phyloP scores from a whole-genome alignment of 2,888 invertebrate species.

The Papilio gigon region DNA sequence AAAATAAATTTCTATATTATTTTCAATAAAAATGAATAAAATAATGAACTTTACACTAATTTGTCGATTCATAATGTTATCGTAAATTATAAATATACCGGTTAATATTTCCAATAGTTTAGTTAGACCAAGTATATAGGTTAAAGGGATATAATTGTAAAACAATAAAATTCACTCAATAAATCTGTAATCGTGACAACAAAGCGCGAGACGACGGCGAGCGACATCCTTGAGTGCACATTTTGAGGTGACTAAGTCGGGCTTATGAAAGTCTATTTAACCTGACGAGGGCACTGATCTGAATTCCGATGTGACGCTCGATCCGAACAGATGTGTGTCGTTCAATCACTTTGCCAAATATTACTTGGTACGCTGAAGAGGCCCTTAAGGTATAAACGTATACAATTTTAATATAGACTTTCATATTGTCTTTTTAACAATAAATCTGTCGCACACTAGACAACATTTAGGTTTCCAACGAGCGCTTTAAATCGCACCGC shows the following conservation, averaged over 20 bases:
- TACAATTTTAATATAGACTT: too few relatives aligned
- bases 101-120: too few relatives aligned
- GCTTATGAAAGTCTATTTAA: constrained; percentile 55
- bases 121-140: too few relatives aligned
- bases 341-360: constrained; percentile 19
- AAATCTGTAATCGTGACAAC: constrained; percentile 2
- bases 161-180: constrained; percentile 6
- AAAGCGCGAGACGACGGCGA: constrained; percentile 49
- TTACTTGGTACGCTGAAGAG: not conserved
- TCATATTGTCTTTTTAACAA: not conserved
- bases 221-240: constrained; percentile 60
- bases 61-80: too few relatives aligned
- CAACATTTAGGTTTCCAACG: too few relatives aligned
- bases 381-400: too few relatives aligned
- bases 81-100: too few relatives aligned
- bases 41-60: too few relatives aligned
- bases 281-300: constrained; percentile 50
- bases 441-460: too few relatives aligned
- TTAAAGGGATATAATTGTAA: not conserved
- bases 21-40: too few relatives aligned
- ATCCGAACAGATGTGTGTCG: constrained; percentile 19
- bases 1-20: not conserved
- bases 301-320: constrained; percentile 41
- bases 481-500: not conserved
- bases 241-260: constrained; percentile 58